Evolutionary conservation across 1,140 invertebrate species (phyloP).

Genomic region (Drosophila murphyi): DNA sequence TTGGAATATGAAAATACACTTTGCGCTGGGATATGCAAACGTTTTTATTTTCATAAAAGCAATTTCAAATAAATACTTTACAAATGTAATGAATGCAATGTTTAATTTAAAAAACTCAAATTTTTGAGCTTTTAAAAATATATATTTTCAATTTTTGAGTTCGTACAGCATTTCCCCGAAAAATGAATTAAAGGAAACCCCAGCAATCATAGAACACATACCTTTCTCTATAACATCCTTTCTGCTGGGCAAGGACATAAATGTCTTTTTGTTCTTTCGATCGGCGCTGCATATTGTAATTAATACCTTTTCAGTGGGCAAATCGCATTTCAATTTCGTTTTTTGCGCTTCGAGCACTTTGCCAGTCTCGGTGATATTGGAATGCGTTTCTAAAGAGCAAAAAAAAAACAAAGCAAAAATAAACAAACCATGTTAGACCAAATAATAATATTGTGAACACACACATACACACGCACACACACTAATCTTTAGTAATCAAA

Average conservation of each 20-base stretch:
- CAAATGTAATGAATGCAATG: too few relatives aligned
- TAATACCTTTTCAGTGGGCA: constrained; percentile 63
- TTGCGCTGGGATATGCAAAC: too few relatives aligned
- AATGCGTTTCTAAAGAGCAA: constrained; percentile 47
- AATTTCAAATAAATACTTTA: too few relatives aligned
- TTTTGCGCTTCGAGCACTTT: constrained; percentile 42
- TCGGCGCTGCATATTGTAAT: constrained; percentile 77
- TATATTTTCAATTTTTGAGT: too few relatives aligned
- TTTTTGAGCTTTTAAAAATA: too few relatives aligned
- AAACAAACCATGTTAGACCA: constrained; percentile 20
- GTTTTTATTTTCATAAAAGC: too few relatives aligned
- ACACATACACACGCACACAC: neutral
- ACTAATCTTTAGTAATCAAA: neutral
- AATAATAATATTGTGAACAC: constrained; percentile 16
- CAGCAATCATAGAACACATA: constrained; percentile 9
- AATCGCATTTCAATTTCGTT: constrained; percentile 50
- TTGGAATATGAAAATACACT: too few relatives aligned
- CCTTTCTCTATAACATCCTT: constrained; percentile 77
- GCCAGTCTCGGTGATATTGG: constrained; percentile 34
- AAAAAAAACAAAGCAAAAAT: constrained; percentile 17
- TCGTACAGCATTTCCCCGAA: too few relatives aligned
- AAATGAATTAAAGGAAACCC: neutral
- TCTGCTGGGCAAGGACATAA: constrained; percentile 69
- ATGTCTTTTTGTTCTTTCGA: constrained; percentile 71
- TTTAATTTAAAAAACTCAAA: too few relatives aligned